Evolutionary conservation across 2,888 invertebrate species (phyloP).

Genomic region (Eledona agricola): DNA sequence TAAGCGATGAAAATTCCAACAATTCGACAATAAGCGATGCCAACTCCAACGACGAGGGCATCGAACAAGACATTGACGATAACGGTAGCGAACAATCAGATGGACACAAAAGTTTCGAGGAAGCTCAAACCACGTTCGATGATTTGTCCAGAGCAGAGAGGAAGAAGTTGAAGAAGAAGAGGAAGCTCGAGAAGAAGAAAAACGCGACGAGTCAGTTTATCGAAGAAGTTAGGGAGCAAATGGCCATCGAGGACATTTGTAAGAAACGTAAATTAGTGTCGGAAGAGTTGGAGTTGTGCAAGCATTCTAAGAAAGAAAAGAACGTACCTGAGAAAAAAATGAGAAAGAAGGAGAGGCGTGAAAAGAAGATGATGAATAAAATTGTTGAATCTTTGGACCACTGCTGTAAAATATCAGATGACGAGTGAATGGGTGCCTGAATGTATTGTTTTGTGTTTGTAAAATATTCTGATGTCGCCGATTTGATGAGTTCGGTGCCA

Average conservation of each 20-base stretch:
- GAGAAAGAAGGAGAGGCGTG: slow-evolving; percentile 48
- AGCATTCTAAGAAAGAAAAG: slow-evolving; percentile 46
- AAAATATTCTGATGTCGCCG: too few relatives aligned
- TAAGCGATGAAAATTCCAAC: slow-evolving; percentile 47
- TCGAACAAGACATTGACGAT: slow-evolving; percentile 54
- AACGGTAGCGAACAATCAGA: slow-evolving; percentile 40
- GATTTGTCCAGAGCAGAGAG: slow-evolving; percentile 56
- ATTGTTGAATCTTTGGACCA: slow-evolving; percentile 53
- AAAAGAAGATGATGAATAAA: slow-evolving; percentile 48
- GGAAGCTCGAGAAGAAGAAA: slow-evolving; percentile 48
- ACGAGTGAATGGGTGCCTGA: slow-evolving; percentile 46
- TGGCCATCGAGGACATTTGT: slow-evolving; percentile 42
- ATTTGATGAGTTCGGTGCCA: too few relatives aligned
- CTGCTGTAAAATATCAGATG: slow-evolving; percentile 56
- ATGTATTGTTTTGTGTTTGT: too few relatives aligned
- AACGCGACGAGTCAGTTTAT: slow-evolving; percentile 46
- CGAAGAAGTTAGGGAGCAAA: slow-evolving; percentile 43
- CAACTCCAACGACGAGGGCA: slow-evolving; percentile 50
- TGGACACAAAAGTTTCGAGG: slow-evolving; percentile 54
- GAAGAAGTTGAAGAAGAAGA: slow-evolving; percentile 55
- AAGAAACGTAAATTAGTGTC: slow-evolving; percentile 52
- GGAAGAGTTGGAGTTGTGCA: slow-evolving; percentile 43
- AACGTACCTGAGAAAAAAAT: slow-evolving; percentile 41
- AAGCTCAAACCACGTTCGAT: slow-evolving; percentile 50
- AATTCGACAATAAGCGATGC: slow-evolving; percentile 37